Evolutionary conservation across 2,113 vertebrate genomes (phyloP).

Genomic region (Climacteris rufus): DNA sequence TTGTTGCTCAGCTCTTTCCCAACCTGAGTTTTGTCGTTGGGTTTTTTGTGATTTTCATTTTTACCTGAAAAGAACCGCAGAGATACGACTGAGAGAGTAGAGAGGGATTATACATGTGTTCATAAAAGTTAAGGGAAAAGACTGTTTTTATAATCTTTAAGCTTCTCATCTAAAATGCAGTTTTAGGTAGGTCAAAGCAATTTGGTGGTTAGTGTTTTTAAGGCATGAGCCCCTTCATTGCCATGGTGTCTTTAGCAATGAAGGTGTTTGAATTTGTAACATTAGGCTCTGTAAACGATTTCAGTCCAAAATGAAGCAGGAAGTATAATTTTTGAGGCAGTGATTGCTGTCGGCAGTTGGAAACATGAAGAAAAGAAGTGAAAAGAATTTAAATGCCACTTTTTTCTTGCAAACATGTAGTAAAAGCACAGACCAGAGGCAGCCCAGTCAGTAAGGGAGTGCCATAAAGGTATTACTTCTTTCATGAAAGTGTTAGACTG

Average conservation of each 20-base stretch:
- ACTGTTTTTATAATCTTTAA: not conserved
- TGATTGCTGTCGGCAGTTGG: not conserved
- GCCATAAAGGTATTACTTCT: not conserved
- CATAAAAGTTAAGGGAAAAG: not conserved
- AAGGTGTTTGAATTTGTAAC: not conserved
- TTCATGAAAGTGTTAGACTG: not conserved
- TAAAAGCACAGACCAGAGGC: not conserved
- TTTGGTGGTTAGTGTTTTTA: not conserved
- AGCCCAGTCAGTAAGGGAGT: not conserved
- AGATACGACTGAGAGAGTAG: not conserved
- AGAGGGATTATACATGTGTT: not conserved
- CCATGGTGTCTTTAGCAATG: not conserved
- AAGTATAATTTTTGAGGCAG: not conserved
- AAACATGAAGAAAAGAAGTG: not conserved
- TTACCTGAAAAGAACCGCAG: not conserved
- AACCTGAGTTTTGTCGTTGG: not conserved
- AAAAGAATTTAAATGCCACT: not conserved
- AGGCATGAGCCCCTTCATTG: not conserved
- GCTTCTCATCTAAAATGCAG: not conserved
- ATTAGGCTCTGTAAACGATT: not conserved
- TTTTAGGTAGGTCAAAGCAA: not conserved
- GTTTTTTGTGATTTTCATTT: not conserved
- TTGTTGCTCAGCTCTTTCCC: not conserved
- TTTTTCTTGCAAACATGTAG: not conserved
- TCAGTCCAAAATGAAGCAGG: not conserved